phyloP scores from a whole-genome alignment of 2,797 vertebrate species.

The Oreortyx pictus region DNA sequence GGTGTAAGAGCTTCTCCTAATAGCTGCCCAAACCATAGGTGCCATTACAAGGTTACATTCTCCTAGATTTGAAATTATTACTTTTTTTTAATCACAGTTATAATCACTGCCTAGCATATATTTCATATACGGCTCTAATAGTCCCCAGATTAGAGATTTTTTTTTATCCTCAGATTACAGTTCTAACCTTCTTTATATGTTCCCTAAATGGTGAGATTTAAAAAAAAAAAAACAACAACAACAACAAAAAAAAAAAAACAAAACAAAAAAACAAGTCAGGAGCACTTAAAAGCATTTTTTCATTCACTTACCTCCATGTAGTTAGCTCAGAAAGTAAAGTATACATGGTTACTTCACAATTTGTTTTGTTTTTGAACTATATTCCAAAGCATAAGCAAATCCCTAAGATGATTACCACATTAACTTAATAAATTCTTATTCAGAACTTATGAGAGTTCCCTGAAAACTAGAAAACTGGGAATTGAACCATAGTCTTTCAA shows the following conservation, averaged over 20 bases:
- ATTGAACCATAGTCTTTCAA: neutral
- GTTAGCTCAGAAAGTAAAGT: neutral
- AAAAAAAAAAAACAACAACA: neutral
- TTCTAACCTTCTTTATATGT: neutral
- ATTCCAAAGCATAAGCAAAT: neutral
- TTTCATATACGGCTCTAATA: neutral
- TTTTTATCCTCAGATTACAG: neutral
- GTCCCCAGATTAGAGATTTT: neutral
- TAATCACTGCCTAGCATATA: neutral
- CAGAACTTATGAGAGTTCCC: neutral
- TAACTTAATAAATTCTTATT: neutral
- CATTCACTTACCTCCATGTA: neutral
- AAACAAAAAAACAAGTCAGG: neutral
- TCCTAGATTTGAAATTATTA: neutral
- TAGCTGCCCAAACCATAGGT: neutral
- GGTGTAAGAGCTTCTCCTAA: neutral
- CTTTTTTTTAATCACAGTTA: neutral
- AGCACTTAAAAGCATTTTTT: neutral
- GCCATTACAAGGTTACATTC: neutral
- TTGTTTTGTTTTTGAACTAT: neutral
- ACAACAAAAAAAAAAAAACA: fast-evolving
- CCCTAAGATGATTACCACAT: neutral
- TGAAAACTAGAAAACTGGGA: neutral
- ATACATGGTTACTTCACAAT: neutral
- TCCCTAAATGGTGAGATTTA: neutral